Conservation (phyloP, 2,797 vertebrate species). For the Poecilia wingei region DNA sequence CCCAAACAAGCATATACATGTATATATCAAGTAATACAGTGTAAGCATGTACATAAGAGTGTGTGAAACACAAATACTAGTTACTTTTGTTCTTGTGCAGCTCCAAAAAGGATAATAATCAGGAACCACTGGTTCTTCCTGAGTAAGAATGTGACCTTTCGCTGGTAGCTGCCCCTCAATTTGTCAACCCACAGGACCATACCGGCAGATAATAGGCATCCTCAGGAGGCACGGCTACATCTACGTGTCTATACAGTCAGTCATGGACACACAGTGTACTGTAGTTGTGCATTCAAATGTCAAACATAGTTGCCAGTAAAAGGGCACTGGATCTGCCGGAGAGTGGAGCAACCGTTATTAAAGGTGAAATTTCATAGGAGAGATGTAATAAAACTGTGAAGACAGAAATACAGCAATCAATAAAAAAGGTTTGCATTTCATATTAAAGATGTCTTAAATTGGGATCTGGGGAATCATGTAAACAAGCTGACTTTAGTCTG, state of each 20-base stretch:
- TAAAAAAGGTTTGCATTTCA: background rate
- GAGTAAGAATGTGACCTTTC: conserved; percentile 52
- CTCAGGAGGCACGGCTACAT: conserved; percentile 41
- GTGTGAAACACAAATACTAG: conserved; percentile 13
- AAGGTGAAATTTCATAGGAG: conserved; percentile 8
- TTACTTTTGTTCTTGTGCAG: conserved; percentile 3
- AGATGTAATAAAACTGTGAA: background rate
- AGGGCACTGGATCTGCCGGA: conserved; percentile 13
- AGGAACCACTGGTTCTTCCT: conserved; percentile 17
- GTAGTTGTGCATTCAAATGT: conserved; percentile 49
- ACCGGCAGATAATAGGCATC: conserved; percentile 47
- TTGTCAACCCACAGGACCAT: conserved; percentile 43
- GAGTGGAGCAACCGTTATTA: conserved; percentile 13
- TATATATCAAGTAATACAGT: background rate
- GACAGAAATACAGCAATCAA: background rate
- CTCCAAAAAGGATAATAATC: conserved; percentile 34
- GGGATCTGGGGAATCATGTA: background rate
- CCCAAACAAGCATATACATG: background rate
- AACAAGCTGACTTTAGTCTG: background rate
- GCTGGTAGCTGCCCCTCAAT: conserved; percentile 40
- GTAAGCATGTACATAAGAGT: background rate
- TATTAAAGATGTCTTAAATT: background rate
- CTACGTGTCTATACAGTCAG: conserved; percentile 27
- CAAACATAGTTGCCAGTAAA: conserved; percentile 41
- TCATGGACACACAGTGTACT: conserved; percentile 24